These are phyloP conservation scores for Erethizon dorsatum DNA, from an alignment of 2,797 vertebrate species.

Conservation along the genomic window DNA sequence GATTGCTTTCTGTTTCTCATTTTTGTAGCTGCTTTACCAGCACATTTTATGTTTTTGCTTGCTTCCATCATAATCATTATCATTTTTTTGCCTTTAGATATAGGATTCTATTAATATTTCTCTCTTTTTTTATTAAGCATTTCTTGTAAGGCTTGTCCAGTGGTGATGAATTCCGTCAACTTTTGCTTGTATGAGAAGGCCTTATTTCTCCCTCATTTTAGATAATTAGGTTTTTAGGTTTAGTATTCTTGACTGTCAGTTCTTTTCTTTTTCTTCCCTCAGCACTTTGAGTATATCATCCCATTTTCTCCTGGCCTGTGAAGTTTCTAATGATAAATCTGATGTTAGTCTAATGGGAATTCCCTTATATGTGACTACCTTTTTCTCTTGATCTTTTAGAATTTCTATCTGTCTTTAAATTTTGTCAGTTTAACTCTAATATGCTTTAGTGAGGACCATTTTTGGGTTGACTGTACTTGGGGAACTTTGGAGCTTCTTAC, in stretches of 20 bases:
- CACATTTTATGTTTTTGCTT: neutral
- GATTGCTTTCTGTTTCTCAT: neutral
- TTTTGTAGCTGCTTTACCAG: neutral
- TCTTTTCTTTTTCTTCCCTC: neutral
- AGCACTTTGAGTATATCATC: neutral
- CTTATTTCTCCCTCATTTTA: neutral
- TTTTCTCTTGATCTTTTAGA: neutral
- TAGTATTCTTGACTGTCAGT: neutral
- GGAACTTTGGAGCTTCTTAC: neutral
- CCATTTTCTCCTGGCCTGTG: neutral
- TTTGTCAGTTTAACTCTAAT: neutral
- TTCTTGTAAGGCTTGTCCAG: neutral
- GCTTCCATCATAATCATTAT: neutral
- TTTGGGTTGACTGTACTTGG: neutral
- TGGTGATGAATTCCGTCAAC: neutral
- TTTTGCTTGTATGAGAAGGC: neutral
- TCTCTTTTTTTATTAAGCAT: neutral
- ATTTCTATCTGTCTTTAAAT: neutral
- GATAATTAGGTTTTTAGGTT: neutral
- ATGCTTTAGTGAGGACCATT: neutral
- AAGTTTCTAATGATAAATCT: neutral
- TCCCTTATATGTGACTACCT: neutral
- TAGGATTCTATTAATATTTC: neutral
- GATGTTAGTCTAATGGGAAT: neutral
- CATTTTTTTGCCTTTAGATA: neutral